A percentile compares a stretch with the other conserved stretches of the same genome.
phyloP scores from a whole-genome alignment of 2,888 invertebrate species.

The Melipona bicolor region DNA sequence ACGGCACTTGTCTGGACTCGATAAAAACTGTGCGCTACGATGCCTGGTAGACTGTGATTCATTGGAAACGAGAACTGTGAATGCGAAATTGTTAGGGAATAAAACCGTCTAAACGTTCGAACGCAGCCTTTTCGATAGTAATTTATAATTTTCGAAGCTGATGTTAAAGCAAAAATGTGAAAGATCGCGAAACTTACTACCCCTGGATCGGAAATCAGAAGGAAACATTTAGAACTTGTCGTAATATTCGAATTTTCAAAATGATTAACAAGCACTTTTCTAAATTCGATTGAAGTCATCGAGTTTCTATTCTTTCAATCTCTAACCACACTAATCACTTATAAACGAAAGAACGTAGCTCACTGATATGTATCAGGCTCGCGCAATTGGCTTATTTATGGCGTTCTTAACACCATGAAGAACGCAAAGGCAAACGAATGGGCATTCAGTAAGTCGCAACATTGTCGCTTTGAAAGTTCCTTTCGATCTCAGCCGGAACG shows the following conservation, averaged over 20 bases:
- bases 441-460: background rate
- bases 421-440: background rate
- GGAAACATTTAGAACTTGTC: too few species aligned
- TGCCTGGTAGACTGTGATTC: background rate
- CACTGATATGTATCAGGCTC: background rate
- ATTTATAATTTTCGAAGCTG: too few species aligned
- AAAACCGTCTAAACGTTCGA: background rate
- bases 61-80: background rate
- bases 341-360: background rate
- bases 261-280: background rate
- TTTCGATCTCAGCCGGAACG: too few species aligned
- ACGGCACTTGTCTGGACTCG: too few species aligned
- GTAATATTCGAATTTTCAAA: background rate
- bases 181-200: too few species aligned
- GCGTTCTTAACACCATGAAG: background rate
- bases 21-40: background rate
- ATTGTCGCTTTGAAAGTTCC: too few species aligned
- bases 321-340: background rate
- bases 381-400: too few species aligned
- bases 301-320: background rate
- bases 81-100: background rate
- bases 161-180: too few species aligned
- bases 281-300: background rate
- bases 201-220: too few species aligned
- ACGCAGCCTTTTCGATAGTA: background rate